Evolutionary conservation across 2,888 invertebrate species (phyloP).

Genomic region (Callyntrura guangdongensis): DNA sequence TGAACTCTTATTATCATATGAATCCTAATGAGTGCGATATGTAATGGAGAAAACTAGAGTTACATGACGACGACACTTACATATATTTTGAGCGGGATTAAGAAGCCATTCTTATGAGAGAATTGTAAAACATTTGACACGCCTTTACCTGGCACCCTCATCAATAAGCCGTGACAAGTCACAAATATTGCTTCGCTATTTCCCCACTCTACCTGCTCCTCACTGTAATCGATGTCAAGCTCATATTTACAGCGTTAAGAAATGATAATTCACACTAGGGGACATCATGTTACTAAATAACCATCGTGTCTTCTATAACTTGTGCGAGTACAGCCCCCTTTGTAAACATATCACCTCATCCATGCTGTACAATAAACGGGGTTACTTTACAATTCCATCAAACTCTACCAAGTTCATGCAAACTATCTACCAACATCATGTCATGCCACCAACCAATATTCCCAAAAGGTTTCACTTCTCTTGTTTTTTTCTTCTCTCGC

Average conservation of each 20-base stretch:
- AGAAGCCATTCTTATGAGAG: constrained; percentile 82
- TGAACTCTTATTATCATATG: constrained; percentile 79
- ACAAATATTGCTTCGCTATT: constrained; percentile 39
- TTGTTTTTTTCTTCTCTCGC: not conserved
- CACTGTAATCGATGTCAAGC: constrained; percentile 44
- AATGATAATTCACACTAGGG: constrained; percentile 75
- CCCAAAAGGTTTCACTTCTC: constrained; percentile 67
- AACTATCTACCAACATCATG: constrained; percentile 36
- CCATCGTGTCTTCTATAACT: constrained; percentile 40
- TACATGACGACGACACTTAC: constrained; percentile 49
- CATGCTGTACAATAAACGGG: constrained; percentile 1
- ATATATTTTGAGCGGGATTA: constrained; percentile 79
- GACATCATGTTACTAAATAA: constrained; percentile 50
- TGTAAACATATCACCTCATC: not conserved
- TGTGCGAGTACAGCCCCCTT: not conserved
- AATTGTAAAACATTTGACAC: constrained; percentile 83
- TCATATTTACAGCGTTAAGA: constrained; percentile 44
- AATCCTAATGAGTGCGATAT: constrained; percentile 83
- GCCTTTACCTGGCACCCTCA: constrained; percentile 84
- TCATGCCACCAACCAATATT: constrained; percentile 65
- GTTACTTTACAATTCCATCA: constrained; percentile 29
- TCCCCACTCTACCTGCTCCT: constrained; percentile 29
- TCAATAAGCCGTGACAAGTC: constrained; percentile 69
- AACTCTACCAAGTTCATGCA: constrained; percentile 32
- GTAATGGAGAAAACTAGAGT: constrained; percentile 49